Evolutionary conservation across 1,140 invertebrate species (phyloP), one percentile per base, ranked within the genome.

Genomic region (Lasioglossum albipes): DNA sequence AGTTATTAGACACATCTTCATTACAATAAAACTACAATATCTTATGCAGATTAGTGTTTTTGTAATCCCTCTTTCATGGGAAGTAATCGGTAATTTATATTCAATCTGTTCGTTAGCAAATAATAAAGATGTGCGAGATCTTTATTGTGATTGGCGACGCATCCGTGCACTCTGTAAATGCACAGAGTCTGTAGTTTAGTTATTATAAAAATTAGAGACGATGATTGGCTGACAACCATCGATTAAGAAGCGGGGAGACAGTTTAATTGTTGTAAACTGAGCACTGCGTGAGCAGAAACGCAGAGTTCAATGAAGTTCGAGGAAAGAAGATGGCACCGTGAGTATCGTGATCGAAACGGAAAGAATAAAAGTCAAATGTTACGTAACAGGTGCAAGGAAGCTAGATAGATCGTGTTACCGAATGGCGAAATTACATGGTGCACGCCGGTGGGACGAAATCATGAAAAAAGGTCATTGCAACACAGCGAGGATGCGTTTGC

Each of bases 341-440:
- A 65, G 31, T 67, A 85, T 79, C 76, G 75, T 75, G 62, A 86
- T 9, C 82, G 70, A 78, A 66, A 83, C 57, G 64, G 79, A 84
- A 87, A 81, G 72, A 84, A 68, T 31, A 52, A 77, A 57, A 62
- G 64, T 74, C 16, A 31, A 22, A 31, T n/a, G 7, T 75, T 72
- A 36, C 66, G 42, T 69, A 82, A 80, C 27, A 75, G 36, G 61
- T 36, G 12, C 62, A 16, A 66, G 7, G 16, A 22, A 76, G 27
- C 13, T 31, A 61, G 45, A 59, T 7, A 7, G 41, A 78, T 59
- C 67, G 27, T 68, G 52, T 85, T 85, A 71, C 83, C 85, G 85
- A 85, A 82, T 78, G 65, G 41, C 57, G 79, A 85, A 78, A 85
- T 82, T 74, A 59, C 36, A 74, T 31, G 31, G 57, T 27, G 13